Conservation (phyloP, 2,888 invertebrate species). For the Carcina quercana region DNA sequence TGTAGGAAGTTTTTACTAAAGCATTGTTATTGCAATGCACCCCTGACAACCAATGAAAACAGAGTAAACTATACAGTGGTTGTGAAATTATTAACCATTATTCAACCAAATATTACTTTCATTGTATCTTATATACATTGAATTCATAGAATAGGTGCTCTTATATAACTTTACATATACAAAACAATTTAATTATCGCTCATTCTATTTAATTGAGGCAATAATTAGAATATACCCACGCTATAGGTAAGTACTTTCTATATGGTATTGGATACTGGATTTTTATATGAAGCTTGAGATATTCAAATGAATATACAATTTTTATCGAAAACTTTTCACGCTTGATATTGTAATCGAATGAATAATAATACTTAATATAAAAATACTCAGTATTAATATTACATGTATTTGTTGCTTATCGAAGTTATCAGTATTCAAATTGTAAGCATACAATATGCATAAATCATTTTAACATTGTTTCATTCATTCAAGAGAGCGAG, state of each 20-base stretch:
- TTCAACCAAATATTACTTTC: constrained; percentile 21
- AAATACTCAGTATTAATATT: constrained; percentile 34
- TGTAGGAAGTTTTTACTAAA: neutral
- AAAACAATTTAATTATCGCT: constrained; percentile 27
- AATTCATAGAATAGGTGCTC: constrained; percentile 27
- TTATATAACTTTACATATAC: constrained; percentile 25
- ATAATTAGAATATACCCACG: constrained; percentile 45
- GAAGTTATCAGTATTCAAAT: constrained; percentile 19
- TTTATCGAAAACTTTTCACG: constrained; percentile 30
- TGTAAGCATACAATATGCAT: constrained; percentile 11
- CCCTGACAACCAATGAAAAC: neutral
- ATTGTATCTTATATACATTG: constrained; percentile 3
- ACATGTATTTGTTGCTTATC: constrained; percentile 20
- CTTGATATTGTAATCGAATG: constrained; percentile 33
- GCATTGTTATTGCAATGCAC: neutral
- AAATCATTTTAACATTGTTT: constrained; percentile 1
- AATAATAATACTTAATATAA: constrained; percentile 23
- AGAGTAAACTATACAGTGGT: constrained; percentile 9
- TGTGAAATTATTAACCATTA: constrained; percentile 27
- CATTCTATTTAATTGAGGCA: constrained; percentile 46
- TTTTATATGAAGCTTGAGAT: constrained; percentile 47
- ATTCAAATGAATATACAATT: constrained; percentile 32
- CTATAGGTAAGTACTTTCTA: constrained; percentile 43
- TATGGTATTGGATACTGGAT: constrained; percentile 29
- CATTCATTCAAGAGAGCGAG: neutral